These are phyloP conservation scores for Ameiurus melas DNA, from an alignment of 2,113 vertebrate species.

Conservation along the genomic window DNA sequence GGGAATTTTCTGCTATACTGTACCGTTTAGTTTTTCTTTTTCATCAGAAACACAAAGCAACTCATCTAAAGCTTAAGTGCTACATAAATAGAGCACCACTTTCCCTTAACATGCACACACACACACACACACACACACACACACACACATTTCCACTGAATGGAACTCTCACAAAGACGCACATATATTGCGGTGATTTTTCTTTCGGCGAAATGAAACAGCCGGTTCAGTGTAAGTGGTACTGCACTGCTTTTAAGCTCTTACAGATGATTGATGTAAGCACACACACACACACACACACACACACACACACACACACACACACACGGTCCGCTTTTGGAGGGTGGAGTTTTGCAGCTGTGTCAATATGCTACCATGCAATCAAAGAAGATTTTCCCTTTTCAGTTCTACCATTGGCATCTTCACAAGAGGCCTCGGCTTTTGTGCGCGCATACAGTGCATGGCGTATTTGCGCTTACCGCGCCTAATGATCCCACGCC, in stretches of 20 bases:
- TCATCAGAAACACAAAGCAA: conserved; percentile 65
- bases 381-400: conserved; percentile 70
- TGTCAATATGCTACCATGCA: conserved; percentile 70
- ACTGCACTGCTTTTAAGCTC: conserved; percentile 60
- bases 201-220: conserved; percentile 5
- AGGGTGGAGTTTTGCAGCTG: conserved; percentile 73
- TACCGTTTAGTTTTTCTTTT: conserved; percentile 39
- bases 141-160: conserved; percentile 55
- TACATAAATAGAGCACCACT: conserved; percentile 60
- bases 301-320: conserved; percentile 31
- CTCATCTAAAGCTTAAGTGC: conserved; percentile 48
- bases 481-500: conserved; percentile 13
- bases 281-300: conserved; percentile 44
- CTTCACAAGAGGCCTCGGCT: conserved; percentile 61
- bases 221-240: conserved; percentile 30
- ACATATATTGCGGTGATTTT: conserved; percentile 18
- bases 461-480: not conserved
- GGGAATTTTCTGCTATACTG: conserved; percentile 61
- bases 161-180: conserved; percentile 25
- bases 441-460: conserved; percentile 10
- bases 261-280: conserved; percentile 64
- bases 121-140: conserved; percentile 37
- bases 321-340: conserved; percentile 33
- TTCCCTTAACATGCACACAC: conserved; percentile 36
- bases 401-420: conserved; percentile 55